A percentile compares a stretch with the other conserved stretches of the same genome.
phyloP scores from a whole-genome alignment of 2,797 vertebrate genomes.

The Pangasius krempfi region DNA sequence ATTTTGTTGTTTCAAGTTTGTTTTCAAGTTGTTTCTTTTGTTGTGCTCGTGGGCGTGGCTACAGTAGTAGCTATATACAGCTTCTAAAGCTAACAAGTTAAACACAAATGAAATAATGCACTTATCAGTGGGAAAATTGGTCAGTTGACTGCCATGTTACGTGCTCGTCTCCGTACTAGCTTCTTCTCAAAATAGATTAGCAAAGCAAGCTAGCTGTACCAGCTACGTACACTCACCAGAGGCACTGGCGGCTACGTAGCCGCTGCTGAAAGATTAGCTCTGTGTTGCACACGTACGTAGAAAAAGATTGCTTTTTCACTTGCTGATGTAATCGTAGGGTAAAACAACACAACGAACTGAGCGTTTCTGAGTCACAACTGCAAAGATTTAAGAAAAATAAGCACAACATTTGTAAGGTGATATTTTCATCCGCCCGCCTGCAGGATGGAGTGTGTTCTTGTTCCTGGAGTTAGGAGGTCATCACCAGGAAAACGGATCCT shows the following conservation, averaged over 20 bases:
- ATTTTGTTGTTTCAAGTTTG: too few species aligned
- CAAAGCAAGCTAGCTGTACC: not conserved
- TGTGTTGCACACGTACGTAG: too few species aligned
- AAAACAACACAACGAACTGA: not conserved
- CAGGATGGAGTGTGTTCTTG: not conserved
- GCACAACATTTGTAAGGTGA: not conserved
- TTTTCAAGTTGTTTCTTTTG: too few species aligned
- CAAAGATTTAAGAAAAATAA: not conserved
- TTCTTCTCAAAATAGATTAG: too few species aligned
- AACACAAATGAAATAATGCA: not conserved
- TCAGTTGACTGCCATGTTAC: too few species aligned
- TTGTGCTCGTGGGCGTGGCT: not conserved
- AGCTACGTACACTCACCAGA: not conserved
- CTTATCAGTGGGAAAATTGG: too few species aligned
- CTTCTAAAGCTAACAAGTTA: not conserved
- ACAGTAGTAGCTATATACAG: not conserved
- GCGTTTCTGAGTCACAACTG: not conserved
- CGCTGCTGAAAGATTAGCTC: too few species aligned
- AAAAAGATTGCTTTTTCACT: not conserved
- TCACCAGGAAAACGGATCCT: not conserved
- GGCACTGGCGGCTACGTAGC: too few species aligned
- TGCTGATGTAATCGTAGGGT: not conserved
- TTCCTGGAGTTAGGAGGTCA: not conserved
- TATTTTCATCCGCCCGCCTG: not conserved
- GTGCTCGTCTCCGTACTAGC: too few species aligned